These are phyloP conservation scores for Caenorhabditis imperialis DNA, from an alignment of 2,888 invertebrate genomes.

Conservation along the genomic window DNA sequence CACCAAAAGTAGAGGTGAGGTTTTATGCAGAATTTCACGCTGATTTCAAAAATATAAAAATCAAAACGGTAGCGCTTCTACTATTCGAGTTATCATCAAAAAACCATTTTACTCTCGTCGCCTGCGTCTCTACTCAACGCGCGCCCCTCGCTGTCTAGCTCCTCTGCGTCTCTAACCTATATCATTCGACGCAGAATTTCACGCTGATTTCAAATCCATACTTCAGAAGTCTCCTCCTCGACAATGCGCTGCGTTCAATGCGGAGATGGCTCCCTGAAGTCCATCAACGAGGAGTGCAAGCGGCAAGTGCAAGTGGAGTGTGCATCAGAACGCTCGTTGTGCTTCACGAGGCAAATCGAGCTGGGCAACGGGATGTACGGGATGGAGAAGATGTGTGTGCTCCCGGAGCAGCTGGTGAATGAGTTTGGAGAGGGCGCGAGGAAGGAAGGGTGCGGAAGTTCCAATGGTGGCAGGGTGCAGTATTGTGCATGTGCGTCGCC, in stretches of 20 bases:
- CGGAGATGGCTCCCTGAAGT: conserved; percentile 63
- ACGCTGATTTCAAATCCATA: neutral
- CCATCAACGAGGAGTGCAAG: conserved; percentile 62
- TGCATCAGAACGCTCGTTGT: conserved; percentile 56
- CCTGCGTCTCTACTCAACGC: no score
- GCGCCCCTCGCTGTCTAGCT: no score
- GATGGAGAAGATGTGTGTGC: conserved; percentile 74
- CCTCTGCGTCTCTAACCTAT: no score
- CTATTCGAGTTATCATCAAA: no score
- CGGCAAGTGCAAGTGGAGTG: conserved; percentile 63
- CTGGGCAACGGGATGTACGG: conserved; percentile 63
- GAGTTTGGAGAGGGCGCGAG: conserved; percentile 67
- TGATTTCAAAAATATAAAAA: neutral
- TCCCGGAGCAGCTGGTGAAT: conserved; percentile 62
- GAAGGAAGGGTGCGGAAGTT: conserved; percentile 62
- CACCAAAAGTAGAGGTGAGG: conserved; percentile 15
- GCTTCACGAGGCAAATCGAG: conserved; percentile 69
- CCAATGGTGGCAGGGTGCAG: conserved; percentile 51
- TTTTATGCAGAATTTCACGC: neutral
- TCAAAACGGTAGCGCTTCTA: no score
- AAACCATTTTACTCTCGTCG: no score
- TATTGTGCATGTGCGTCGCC: conserved; percentile 68
- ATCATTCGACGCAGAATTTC: no score
- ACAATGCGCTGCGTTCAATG: conserved; percentile 71
- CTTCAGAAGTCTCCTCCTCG: conserved; percentile 27